Conservation (phyloP, 2,888 invertebrate genomes). For the Charanyca ferruginea region DNA sequence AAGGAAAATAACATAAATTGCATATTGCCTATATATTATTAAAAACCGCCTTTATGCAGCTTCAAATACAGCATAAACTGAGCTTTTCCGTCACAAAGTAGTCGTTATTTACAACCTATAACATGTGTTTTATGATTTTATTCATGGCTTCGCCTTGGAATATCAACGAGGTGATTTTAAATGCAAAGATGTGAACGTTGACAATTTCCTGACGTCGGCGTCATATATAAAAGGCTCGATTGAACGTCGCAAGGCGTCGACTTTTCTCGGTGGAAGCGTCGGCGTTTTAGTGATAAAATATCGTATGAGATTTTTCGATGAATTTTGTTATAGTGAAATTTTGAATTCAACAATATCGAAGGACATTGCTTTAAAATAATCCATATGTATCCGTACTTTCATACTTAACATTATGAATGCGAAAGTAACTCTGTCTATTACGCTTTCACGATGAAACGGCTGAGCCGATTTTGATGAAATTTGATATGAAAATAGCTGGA, state of each 20-base stretch:
- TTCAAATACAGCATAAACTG: slow-evolving; percentile 5
- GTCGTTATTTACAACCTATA: slow-evolving; percentile 36
- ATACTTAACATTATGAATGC: too few relatives aligned
- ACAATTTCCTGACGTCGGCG: slow-evolving; percentile 27
- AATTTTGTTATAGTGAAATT: neutral
- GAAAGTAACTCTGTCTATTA: too few relatives aligned
- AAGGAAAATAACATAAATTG: neutral
- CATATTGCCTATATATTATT: too few relatives aligned
- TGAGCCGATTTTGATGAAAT: too few relatives aligned
- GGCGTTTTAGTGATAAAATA: slow-evolving; percentile 4
- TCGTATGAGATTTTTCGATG: neutral
- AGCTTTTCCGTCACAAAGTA: slow-evolving; percentile 10
- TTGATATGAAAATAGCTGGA: too few relatives aligned
- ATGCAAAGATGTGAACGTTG: slow-evolving; percentile 23
- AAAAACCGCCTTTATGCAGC: neutral
- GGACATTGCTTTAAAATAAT: too few relatives aligned
- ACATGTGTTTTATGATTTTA: slow-evolving; percentile 48
- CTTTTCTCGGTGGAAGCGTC: neutral
- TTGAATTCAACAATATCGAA: too few relatives aligned
- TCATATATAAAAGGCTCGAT: slow-evolving; percentile 3
- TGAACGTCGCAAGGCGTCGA: slow-evolving; percentile 1
- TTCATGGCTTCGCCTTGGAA: slow-evolving; percentile 38
- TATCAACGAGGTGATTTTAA: slow-evolving; percentile 47
- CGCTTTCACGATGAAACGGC: too few relatives aligned
- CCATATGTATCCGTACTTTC: too few relatives aligned